Base-by-base conservation (phyloP, 2,888 invertebrate species). In the Ormyrus thymus region DNA sequence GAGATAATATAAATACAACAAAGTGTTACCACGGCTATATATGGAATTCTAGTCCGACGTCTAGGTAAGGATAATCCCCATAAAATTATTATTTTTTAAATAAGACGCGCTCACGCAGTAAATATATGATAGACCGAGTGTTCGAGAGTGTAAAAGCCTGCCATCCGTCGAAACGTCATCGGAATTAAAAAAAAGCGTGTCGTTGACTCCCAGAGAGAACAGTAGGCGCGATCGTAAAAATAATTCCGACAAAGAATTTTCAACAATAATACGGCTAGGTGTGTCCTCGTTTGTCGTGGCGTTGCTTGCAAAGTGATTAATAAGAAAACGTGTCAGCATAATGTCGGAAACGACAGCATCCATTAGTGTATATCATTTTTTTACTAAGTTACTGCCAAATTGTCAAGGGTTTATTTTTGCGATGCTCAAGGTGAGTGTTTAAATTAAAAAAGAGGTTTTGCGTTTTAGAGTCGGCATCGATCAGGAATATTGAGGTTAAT, bases 1-100 rank as follows among this genome's bases (percentile, higher is more conserved):
- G n/a, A 75, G 8, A 55, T 9, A 46, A 50, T 68, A 75, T 74
- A 65, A 53, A 46, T 10, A 45, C 13, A 70, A n/a, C 5, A 45
- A 71, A 77, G 66, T 46, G 9, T 10, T 72, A 65, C n/a, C 13
- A 58, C 29, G 55, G 59, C 66, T 78, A 61, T 72, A 72, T 61
- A 68, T 45, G 55, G 61, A 53, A 72, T 76, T 71, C 77, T 72
- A 78, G 72, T 72, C 77, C 43, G 56, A 59, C 45, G 5, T 29
- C 61, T 72, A 78, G 77, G 77, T 78, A 72, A 78, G 29, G 71
- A 45, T 45, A 13, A 8, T 43, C 6, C 15, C 48, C 13, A 59
- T 7, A 13, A 6, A 9, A 15, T 45, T 6, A 11, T 62, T 56
- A 43, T 69, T 69, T 62, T 10, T 48, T n/a, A 9, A 46, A 46